A percentile compares a stretch with the other conserved stretches of the same genome.
Conservation (phyloP, 2,113 vertebrate genomes). For the Bos taurus region DNA sequence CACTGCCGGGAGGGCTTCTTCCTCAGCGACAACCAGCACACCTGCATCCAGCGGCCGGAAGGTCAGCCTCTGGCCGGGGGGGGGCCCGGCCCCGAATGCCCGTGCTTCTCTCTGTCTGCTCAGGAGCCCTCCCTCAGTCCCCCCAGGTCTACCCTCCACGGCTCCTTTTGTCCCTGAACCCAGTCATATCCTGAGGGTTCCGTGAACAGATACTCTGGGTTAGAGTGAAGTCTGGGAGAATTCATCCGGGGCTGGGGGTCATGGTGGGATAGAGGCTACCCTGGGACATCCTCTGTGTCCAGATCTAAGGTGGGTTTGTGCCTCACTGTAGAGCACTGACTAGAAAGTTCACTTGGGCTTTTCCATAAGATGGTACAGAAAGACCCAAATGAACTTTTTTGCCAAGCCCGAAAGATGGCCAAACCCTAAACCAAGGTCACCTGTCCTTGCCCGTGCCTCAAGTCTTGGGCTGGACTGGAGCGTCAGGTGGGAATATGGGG, state of each 20-base stretch:
- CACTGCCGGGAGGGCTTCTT: constrained; percentile 97
- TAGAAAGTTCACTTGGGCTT: neutral
- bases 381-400: neutral
- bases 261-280: neutral
- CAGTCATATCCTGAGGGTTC: neutral
- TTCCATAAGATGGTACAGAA: neutral
- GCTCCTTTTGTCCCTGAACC: neutral
- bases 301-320: neutral
- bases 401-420: neutral
- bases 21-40: constrained; percentile 99
- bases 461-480: neutral
- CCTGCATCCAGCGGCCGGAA: constrained; percentile 98
- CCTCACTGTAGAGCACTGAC: neutral
- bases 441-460: too few species aligned
- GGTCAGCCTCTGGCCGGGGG: constrained; percentile 75
- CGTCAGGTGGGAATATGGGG: neutral
- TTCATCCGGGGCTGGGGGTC: neutral
- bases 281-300: neutral
- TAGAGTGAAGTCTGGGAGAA: neutral
- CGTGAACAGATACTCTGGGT: neutral
- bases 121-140: neutral
- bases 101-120: neutral
- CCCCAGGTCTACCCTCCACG: too few species aligned
- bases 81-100: accelerated
- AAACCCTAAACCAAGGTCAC: neutral